phyloP scores from a whole-genome alignment of 2,888 invertebrate species.

The Volucella inflata region DNA sequence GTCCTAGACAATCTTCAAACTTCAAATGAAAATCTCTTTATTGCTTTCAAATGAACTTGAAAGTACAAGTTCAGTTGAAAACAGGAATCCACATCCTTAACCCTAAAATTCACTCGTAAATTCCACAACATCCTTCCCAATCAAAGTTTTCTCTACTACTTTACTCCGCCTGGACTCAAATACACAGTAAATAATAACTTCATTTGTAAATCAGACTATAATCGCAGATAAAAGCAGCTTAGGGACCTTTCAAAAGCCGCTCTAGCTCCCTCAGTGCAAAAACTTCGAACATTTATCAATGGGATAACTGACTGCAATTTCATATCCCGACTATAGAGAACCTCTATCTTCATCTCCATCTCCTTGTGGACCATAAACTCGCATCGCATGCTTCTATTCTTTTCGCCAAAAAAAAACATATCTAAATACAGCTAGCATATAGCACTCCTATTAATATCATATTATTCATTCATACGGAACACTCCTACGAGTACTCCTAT shows the following conservation, averaged over 20 bases:
- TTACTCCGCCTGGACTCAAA: background rate
- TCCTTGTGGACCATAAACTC: slow-evolving; percentile 9
- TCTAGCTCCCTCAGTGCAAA: slow-evolving; percentile 37
- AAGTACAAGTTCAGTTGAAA: background rate
- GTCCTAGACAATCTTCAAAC: too few relatives aligned
- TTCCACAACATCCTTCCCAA: slow-evolving; percentile 15
- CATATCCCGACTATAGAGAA: slow-evolving; percentile 22
- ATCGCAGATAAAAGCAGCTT: slow-evolving; percentile 73
- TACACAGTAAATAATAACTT: slow-evolving; percentile 73
- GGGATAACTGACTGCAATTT: slow-evolving; percentile 68
- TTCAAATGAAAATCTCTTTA: too few relatives aligned
- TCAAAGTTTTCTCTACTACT: slow-evolving; percentile 5
- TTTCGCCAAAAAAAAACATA: slow-evolving; percentile 22
- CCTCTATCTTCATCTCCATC: slow-evolving; percentile 3
- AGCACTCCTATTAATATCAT: slow-evolving; percentile 67
- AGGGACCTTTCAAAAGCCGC: slow-evolving; percentile 68
- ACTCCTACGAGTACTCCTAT: slow-evolving; percentile 26
- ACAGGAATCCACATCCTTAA: slow-evolving; percentile 11
- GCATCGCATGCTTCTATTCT: slow-evolving; percentile 48
- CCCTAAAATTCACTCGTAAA: background rate
- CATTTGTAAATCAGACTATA: slow-evolving; percentile 73
- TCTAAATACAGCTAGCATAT: slow-evolving; percentile 48
- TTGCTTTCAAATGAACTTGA: too few relatives aligned
- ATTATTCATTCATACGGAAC: slow-evolving; percentile 72
- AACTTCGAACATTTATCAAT: slow-evolving; percentile 74